Evolutionary conservation across 37 sponge, comb jelly and placozoan species (phyloP).

Genomic region (Oscarella lobularis): DNA sequence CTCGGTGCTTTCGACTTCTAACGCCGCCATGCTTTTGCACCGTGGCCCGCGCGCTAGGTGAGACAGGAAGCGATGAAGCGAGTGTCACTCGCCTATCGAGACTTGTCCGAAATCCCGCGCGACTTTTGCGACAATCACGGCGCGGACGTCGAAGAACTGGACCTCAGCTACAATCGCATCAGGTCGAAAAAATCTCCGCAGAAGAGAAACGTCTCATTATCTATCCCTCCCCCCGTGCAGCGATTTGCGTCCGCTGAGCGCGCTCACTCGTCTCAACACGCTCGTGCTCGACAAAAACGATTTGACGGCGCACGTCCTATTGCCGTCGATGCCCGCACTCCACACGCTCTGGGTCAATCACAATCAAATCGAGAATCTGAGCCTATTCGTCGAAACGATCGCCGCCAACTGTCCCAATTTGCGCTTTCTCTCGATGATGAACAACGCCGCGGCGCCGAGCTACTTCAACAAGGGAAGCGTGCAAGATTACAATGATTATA

Average conservation of each 20-base stretch:
- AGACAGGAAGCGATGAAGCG: no score
- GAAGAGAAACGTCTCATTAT: background rate
- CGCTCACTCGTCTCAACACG: slow-evolving; percentile 23
- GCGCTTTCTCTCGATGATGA: slow-evolving; percentile 64
- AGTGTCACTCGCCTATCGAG: slow-evolving; percentile 46
- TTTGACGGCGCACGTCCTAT: slow-evolving; percentile 42
- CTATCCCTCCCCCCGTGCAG: slow-evolving; percentile 11
- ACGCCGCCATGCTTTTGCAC: slow-evolving; percentile 24
- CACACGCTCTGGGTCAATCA: slow-evolving; percentile 66
- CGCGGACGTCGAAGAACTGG: slow-evolving; percentile 28
- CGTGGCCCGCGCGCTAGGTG: background rate
- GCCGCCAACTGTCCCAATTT: slow-evolving; percentile 36
- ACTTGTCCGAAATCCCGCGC: slow-evolving; percentile 36
- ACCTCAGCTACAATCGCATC: slow-evolving; percentile 63
- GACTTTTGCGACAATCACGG: slow-evolving; percentile 7
- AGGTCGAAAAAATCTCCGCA: background rate
- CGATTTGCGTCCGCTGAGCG: slow-evolving; percentile 36
- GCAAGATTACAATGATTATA: slow-evolving; percentile 61
- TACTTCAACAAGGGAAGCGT: slow-evolving; percentile 75
- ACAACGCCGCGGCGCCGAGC: slow-evolving; percentile 79
- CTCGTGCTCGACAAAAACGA: slow-evolving; percentile 55
- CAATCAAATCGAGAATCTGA: slow-evolving; percentile 57
- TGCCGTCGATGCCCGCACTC: slow-evolving; percentile 46
- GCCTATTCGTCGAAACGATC: slow-evolving; percentile 52
- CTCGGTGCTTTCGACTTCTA: slow-evolving; percentile 84